Evolutionary conservation across 2,797 vertebrate species (phyloP).

Genomic region (Ispidina lecontei): DNA sequence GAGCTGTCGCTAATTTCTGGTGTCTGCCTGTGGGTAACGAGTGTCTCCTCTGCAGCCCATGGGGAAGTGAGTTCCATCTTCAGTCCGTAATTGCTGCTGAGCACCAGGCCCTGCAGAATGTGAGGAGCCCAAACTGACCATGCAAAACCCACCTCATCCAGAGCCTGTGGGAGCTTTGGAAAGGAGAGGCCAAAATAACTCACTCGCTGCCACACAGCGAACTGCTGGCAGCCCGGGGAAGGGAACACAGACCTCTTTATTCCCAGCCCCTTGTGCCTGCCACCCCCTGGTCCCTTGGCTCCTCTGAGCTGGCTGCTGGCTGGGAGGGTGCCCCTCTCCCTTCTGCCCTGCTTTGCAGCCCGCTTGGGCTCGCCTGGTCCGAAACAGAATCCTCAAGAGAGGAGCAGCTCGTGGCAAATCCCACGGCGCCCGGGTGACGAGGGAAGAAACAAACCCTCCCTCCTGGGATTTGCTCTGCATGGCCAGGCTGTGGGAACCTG

Average conservation of each 20-base stretch:
- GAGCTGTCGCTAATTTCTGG: constrained; percentile 2
- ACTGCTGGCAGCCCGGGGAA: not conserved
- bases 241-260: constrained; percentile 24
- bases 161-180: not conserved
- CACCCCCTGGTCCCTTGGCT: not conserved
- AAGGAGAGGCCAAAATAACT: not conserved
- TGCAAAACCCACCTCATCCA: not conserved
- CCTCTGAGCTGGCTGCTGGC: rapidly evolving
- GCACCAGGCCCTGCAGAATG: not conserved
- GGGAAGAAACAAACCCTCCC: not conserved
- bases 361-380: rapidly evolving
- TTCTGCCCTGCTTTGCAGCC: not conserved
- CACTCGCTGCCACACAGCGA: not conserved
- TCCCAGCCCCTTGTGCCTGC: not conserved
- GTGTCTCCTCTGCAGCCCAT: not conserved
- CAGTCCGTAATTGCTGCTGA: not conserved
- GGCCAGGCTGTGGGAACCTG: constrained; percentile 4
- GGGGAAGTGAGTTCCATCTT: not conserved
- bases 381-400: not conserved
- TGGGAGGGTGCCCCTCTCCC: not conserved
- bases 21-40: not conserved
- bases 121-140: not conserved
- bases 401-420: not conserved
- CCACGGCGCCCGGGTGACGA: not conserved
- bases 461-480: rapidly evolving